A percentile compares a stretch with the other conserved stretches of the same genome.
Evolutionary conservation across 2,113 vertebrate genomes (phyloP).

Genomic region (Pseudonaja textilis): DNA sequence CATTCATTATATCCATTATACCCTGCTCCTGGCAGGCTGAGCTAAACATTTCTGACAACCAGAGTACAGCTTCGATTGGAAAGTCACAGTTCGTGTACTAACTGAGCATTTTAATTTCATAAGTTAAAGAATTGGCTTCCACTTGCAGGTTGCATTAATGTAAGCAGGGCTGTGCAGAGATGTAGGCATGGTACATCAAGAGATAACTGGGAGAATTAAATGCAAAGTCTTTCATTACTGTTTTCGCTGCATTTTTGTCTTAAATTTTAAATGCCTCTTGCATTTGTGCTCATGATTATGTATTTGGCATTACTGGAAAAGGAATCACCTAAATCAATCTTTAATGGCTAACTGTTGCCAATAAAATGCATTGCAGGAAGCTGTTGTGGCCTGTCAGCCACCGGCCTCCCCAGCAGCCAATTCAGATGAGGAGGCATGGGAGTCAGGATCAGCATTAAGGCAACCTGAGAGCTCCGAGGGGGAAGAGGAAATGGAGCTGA

Average conservation of each 20-base stretch:
- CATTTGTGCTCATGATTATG: slow-evolving; percentile 37
- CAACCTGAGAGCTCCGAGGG: too few species aligned
- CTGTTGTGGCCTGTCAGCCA: too few species aligned
- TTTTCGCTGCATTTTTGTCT: slow-evolving; percentile 53
- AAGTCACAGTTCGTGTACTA: slow-evolving; percentile 65
- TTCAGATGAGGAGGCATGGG: too few species aligned
- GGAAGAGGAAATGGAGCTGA: too few species aligned
- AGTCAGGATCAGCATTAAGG: too few species aligned
- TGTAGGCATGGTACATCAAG: slow-evolving; percentile 45
- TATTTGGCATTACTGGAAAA: slow-evolving; percentile 51
- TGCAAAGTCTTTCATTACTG: slow-evolving; percentile 53
- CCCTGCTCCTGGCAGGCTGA: slow-evolving; percentile 34
- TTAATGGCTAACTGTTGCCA: slow-evolving; percentile 15
- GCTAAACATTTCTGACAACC: slow-evolving; percentile 63
- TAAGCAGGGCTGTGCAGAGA: slow-evolving; percentile 60
- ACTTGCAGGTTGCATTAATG: slow-evolving; percentile 49
- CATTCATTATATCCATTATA: too few species aligned
- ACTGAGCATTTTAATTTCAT: slow-evolving; percentile 70
- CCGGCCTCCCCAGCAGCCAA: too few species aligned
- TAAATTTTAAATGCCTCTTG: slow-evolving; percentile 59
- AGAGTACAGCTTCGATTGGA: slow-evolving; percentile 52
- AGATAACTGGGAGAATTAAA: slow-evolving; percentile 60
- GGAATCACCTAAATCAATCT: slow-evolving; percentile 37
- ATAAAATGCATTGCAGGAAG: slow-evolving; percentile 38
- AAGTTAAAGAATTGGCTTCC: slow-evolving; percentile 60